Conservation (phyloP, 2,888 invertebrate species). For the Agrenia bidenticulata region DNA sequence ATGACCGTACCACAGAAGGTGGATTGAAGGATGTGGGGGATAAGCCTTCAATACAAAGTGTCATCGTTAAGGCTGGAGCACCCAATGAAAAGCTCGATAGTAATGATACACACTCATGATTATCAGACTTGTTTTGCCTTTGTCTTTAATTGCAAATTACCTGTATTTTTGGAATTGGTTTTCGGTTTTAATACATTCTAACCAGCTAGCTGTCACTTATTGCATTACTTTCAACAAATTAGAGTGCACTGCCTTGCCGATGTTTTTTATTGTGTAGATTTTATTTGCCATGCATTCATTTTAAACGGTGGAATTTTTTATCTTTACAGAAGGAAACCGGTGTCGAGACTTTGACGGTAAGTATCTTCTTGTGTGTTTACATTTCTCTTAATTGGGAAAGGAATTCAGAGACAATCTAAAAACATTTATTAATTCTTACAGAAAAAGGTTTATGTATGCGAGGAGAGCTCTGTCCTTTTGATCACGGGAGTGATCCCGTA, state of each 20-base stretch:
- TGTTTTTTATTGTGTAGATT: no score
- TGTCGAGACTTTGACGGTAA: slow-evolving; percentile 87
- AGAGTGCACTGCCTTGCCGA: no score
- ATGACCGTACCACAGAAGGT: background rate
- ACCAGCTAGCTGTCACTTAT: no score
- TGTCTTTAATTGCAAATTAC: background rate
- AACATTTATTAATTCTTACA: slow-evolving; percentile 55
- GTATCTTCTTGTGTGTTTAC: slow-evolving; percentile 42
- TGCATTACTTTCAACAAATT: background rate
- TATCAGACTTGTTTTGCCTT: background rate
- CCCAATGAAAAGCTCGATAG: slow-evolving; percentile 5
- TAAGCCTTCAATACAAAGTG: slow-evolving; percentile 41
- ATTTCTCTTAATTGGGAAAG: no score
- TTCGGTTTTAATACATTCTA: background rate
- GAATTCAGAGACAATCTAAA: no score
- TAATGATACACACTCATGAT: slow-evolving; percentile 8
- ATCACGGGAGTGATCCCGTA: slow-evolving; percentile 95
- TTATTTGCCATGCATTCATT: no score
- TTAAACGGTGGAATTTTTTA: background rate
- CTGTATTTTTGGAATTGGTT: background rate
- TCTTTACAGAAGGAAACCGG: slow-evolving; percentile 59
- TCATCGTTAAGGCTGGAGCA: slow-evolving; percentile 36
- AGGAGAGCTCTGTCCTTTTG: slow-evolving; percentile 94
- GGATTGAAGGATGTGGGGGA: slow-evolving; percentile 24
- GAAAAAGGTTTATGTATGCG: slow-evolving; percentile 95